These are phyloP conservation scores for Trididemnum clinides DNA, from an alignment of 23 tunicate species.

Conservation along the genomic window DNA sequence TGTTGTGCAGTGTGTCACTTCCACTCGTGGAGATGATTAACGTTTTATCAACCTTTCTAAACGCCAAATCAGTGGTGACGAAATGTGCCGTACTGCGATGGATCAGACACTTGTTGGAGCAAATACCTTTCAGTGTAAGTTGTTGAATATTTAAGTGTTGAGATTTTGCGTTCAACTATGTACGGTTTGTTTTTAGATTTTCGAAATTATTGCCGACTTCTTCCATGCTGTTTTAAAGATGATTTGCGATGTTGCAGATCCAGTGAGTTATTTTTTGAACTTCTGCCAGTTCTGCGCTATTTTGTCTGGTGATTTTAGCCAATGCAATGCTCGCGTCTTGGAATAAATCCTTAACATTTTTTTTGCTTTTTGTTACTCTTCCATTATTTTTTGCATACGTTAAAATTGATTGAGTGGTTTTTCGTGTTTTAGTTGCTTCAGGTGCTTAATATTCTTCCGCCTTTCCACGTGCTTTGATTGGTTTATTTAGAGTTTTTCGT, in stretches of 20 bases:
- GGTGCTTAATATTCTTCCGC: too few species aligned
- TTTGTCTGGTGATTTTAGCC: too few species aligned
- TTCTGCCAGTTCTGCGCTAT: too few species aligned
- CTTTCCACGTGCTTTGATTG: too few species aligned
- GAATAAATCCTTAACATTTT: too few species aligned
- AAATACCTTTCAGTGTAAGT: constrained; percentile 77
- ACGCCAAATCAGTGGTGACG: constrained; percentile 56
- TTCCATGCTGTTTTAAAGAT: constrained; percentile 62
- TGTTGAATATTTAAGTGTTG: neutral
- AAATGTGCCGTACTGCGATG: constrained; percentile 84
- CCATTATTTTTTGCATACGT: too few species aligned
- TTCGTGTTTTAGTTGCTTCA: too few species aligned
- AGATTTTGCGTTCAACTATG: neutral
- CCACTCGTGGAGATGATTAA: constrained; percentile 71
- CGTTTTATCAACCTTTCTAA: constrained; percentile 57
- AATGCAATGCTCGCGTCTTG: too few species aligned
- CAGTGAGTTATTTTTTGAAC: constrained; percentile 37
- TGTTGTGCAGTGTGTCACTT: neutral
- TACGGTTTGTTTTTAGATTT: constrained; percentile 42
- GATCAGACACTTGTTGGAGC: constrained; percentile 73
- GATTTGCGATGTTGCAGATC: constrained; percentile 61
- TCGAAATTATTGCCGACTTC: constrained; percentile 59
- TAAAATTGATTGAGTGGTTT: too few species aligned
- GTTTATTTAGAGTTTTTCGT: too few species aligned
- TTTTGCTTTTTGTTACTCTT: too few species aligned